Conservation (phyloP, 2,888 invertebrate species). For the Phymatocera aterrima region DNA sequence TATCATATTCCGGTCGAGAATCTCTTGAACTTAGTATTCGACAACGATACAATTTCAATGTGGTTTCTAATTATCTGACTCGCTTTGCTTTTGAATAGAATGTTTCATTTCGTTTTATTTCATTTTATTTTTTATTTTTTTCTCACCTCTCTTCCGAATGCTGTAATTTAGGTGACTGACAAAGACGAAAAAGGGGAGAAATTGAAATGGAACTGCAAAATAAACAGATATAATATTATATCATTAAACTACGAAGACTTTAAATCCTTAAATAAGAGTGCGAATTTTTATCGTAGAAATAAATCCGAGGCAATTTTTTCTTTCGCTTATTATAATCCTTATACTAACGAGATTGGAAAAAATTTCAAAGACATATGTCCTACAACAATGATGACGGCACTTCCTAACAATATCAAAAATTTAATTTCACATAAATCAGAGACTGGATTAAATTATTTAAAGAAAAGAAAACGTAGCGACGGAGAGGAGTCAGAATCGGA, state of each 20-base stretch:
- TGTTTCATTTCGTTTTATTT: no score
- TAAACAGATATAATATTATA: no score
- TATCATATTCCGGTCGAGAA: background rate
- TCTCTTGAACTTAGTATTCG: background rate
- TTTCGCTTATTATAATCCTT: slow-evolving; percentile 64
- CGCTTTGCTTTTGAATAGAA: background rate
- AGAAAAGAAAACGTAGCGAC: slow-evolving; percentile 1
- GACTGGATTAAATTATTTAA: no score
- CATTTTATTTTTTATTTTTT: no score
- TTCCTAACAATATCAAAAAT: background rate
- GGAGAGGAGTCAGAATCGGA: background rate
- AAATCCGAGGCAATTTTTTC: slow-evolving; percentile 55
- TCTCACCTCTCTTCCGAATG: background rate
- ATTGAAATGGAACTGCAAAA: background rate
- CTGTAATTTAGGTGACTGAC: slow-evolving; percentile 21
- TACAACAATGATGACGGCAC: slow-evolving; percentile 14
- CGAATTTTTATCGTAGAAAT: background rate
- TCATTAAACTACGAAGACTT: background rate
- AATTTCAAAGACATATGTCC: slow-evolving; percentile 32
- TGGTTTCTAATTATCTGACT: background rate
- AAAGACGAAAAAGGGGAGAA: background rate
- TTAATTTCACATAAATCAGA: no score
- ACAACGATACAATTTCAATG: background rate
- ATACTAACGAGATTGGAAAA: slow-evolving; percentile 57
- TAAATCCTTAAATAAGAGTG: background rate